Conservation (phyloP, 2,113 vertebrate species). For the Larimichthys polyactis region DNA sequence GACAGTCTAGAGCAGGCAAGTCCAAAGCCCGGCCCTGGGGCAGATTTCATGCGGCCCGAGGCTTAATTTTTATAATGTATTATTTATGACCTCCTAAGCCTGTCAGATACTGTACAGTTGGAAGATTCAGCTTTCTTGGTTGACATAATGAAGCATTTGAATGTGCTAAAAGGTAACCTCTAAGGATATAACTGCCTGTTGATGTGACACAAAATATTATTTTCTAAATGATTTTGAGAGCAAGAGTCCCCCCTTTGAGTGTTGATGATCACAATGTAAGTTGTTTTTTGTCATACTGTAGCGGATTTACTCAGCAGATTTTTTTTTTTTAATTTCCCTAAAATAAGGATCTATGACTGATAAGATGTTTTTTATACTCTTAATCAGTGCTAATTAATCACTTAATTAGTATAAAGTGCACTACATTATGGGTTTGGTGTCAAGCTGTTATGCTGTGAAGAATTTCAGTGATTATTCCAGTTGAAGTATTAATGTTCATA, state of each 20-base stretch:
- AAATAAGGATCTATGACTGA: background rate
- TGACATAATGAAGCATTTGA: too few relatives aligned
- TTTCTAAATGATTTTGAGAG: too few relatives aligned
- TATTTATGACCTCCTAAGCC: too few relatives aligned
- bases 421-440: background rate
- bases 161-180: too few relatives aligned
- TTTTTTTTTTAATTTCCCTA: background rate
- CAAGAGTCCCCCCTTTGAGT: background rate
- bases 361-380: background rate
- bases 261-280: background rate
- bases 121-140: too few relatives aligned
- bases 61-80: too few relatives aligned
- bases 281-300: background rate
- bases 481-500: background rate
- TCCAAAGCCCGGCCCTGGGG: too few relatives aligned
- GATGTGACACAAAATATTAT: too few relatives aligned
- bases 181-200: too few relatives aligned
- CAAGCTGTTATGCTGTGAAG: background rate
- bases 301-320: slow-evolving; percentile 18
- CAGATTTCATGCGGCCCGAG: too few relatives aligned
- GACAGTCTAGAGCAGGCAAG: background rate
- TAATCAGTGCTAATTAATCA: slow-evolving; percentile 19
- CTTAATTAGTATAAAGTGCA: background rate
- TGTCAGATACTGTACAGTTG: too few relatives aligned
- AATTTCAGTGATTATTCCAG: background rate